A percentile compares a stretch with the other conserved stretches of the same genome.
phyloP scores from a whole-genome alignment of 2,113 vertebrate genomes.

The Pavo muticus region DNA sequence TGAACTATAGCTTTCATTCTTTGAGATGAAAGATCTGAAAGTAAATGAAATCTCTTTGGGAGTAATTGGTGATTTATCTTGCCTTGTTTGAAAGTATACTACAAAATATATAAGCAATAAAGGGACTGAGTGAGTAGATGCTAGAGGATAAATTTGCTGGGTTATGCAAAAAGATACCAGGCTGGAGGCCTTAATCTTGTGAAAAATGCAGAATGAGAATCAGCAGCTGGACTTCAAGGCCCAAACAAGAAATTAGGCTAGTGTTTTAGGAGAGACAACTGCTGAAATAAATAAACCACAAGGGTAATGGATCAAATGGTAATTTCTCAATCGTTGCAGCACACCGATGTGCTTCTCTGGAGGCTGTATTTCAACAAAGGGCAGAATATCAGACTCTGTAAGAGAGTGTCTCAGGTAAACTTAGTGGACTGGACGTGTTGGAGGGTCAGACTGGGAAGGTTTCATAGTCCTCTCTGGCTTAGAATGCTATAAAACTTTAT shows the following conservation, averaged over 20 bases:
- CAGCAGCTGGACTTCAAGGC: background rate
- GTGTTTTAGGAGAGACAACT: background rate
- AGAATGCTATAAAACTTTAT: constrained; percentile 13
- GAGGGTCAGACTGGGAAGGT: background rate
- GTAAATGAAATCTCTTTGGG: background rate
- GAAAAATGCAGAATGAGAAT: background rate
- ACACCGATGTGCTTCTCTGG: background rate
- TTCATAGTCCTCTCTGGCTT: constrained; percentile 4
- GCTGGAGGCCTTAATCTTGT: background rate
- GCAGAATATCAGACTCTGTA: background rate
- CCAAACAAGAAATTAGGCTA: background rate
- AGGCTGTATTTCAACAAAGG: background rate
- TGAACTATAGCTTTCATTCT: background rate
- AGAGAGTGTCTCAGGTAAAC: background rate
- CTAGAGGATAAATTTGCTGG: background rate
- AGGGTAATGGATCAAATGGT: background rate
- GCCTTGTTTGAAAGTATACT: background rate
- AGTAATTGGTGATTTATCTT: background rate
- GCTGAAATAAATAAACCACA: background rate
- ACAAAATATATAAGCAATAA: background rate
- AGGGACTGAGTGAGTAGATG: background rate
- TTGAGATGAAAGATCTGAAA: background rate
- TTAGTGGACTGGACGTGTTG: background rate
- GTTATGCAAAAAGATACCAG: background rate
- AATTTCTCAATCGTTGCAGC: background rate